These are phyloP conservation scores for Protosalanx chinensis DNA, from an alignment of 2,797 vertebrate species.

Conservation along the genomic window DNA sequence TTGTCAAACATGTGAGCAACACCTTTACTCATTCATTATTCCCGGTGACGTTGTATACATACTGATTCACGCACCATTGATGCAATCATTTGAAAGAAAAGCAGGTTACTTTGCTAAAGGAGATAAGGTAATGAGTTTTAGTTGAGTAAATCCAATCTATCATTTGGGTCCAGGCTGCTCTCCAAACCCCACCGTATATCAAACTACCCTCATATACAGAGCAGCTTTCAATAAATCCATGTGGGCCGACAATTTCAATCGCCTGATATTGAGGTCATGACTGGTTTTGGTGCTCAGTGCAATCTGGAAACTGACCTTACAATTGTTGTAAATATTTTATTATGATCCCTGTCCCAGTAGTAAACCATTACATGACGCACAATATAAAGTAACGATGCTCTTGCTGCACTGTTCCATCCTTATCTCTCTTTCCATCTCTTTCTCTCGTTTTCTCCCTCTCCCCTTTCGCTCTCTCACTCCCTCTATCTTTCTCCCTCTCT, in stretches of 20 bases:
- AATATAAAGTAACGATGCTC: neutral
- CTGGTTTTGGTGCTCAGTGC: neutral
- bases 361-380: neutral
- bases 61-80: neutral
- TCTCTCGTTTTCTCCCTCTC: no score
- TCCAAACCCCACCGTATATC: neutral
- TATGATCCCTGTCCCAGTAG: neutral
- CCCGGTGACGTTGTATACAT: neutral
- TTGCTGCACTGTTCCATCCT: neutral
- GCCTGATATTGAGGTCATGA: constrained; percentile 43
- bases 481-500: neutral
- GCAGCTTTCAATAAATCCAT: neutral
- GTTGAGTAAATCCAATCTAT: neutral
- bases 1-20: neutral
- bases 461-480: constrained; percentile 23
- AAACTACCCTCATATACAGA: neutral
- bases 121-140: neutral
- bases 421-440: neutral
- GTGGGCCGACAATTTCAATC: constrained; percentile 36
- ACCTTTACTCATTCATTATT: neutral
- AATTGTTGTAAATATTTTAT: constrained; percentile 15
- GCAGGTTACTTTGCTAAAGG: neutral
- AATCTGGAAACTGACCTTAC: constrained; percentile 15
- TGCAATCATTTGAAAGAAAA: neutral
- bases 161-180: neutral